Percentiles rank a stretch among this genome's conserved stretches.
Evolutionary conservation across 2,797 vertebrate species (phyloP).

Genomic region (Sebastes iracundus): DNA sequence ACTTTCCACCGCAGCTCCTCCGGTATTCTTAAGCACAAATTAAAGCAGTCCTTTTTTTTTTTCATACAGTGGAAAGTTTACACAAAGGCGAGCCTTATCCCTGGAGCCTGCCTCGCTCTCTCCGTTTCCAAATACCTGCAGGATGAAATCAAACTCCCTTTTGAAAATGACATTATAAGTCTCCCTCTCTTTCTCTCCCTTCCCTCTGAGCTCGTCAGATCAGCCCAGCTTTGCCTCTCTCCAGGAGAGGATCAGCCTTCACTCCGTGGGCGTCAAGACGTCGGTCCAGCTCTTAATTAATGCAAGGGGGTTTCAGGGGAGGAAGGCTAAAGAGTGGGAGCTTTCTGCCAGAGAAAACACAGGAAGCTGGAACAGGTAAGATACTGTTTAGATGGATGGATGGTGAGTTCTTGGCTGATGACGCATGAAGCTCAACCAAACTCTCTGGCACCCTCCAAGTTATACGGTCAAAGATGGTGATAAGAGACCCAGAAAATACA

Average conservation of each 20-base stretch:
- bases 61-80: slow-evolving; percentile 63
- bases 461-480: too few species aligned
- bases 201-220: slow-evolving; percentile 30
- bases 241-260: slow-evolving; percentile 45
- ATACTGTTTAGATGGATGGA: slow-evolving; percentile 12
- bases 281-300: slow-evolving; percentile 52
- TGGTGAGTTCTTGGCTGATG: slow-evolving; percentile 29
- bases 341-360: not conserved
- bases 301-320: slow-evolving; percentile 14
- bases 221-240: slow-evolving; percentile 36
- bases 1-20: slow-evolving; percentile 44
- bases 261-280: slow-evolving; percentile 37
- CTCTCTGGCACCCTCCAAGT: too few species aligned
- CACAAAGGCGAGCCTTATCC: slow-evolving; percentile 62
- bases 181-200: not conserved
- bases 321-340: not conserved
- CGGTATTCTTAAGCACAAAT: slow-evolving; percentile 37
- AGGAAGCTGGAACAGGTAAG: slow-evolving; percentile 41
- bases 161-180: slow-evolving; percentile 49
- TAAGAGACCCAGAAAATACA: too few species aligned
- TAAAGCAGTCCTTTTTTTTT: slow-evolving; percentile 28
- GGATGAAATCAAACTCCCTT: slow-evolving; percentile 73
- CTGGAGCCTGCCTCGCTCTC: slow-evolving; percentile 28
- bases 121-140: slow-evolving; percentile 70
- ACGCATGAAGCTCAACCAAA: not conserved